Evolutionary conservation across 2,797 vertebrate species (phyloP).

Genomic region (Paguma larvata): DNA sequence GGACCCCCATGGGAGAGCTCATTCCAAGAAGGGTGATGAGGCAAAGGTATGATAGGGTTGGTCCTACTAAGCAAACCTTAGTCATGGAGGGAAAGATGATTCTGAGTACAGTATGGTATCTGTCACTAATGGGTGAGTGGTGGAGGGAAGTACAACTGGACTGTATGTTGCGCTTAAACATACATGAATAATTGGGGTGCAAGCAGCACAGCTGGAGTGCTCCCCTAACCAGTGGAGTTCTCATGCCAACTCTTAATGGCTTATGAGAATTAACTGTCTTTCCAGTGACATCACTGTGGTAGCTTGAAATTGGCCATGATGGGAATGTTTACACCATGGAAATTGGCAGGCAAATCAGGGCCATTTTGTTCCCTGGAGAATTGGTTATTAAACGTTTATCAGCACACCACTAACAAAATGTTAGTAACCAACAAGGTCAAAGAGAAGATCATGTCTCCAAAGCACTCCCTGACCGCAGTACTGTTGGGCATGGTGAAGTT

Average conservation of each 20-base stretch:
- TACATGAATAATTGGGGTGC: accelerated
- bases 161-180: neutral
- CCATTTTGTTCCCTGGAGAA: neutral
- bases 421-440: neutral
- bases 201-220: neutral
- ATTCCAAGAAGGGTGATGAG: neutral
- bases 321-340: neutral
- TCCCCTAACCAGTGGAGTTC: neutral
- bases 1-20: neutral
- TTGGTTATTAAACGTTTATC: neutral
- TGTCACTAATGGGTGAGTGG: neutral
- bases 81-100: neutral
- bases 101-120: neutral
- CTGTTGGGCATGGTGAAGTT: neutral
- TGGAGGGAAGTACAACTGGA: neutral
- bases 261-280: neutral
- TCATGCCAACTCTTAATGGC: neutral
- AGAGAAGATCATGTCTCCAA: neutral
- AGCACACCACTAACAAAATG: neutral
- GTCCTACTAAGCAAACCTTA: neutral
- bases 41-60: neutral
- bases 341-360: neutral
- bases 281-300: neutral
- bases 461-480: neutral
- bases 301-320: neutral